Conservation (phyloP, 2,797 vertebrate species). For the Myotis daubentonii region DNA sequence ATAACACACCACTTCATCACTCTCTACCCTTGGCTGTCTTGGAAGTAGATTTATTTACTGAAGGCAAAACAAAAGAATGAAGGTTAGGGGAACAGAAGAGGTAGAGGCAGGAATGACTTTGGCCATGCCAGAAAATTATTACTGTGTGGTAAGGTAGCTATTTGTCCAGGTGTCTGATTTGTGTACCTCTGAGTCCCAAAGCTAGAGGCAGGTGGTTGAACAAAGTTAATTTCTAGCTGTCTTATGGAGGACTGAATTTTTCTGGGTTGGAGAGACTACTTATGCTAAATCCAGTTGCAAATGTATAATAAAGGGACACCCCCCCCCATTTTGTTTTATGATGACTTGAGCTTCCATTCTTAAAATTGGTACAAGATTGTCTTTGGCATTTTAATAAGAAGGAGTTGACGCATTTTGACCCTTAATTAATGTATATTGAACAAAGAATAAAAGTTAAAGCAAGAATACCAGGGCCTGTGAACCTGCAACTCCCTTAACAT, state of each 20-base stretch:
- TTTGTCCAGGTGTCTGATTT: neutral
- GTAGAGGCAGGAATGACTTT: neutral
- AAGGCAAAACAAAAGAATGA: neutral
- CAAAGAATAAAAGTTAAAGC: neutral
- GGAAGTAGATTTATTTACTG: neutral
- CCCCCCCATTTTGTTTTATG: neutral
- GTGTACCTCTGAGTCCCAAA: neutral
- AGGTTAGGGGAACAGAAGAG: neutral
- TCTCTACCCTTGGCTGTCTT: neutral
- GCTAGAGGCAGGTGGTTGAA: neutral
- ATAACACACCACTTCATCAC: neutral
- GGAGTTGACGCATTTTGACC: neutral
- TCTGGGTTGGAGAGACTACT: neutral
- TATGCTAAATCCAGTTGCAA: neutral
- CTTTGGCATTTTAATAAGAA: slow-evolving; percentile 4
- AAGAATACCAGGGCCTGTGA: neutral
- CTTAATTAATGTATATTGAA: neutral
- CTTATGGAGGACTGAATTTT: neutral
- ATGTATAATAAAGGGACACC: neutral
- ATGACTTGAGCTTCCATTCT: neutral
- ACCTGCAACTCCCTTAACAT: neutral
- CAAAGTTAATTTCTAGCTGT: neutral
- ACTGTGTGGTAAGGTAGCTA: neutral
- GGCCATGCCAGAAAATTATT: neutral
- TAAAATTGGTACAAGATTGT: neutral